These are phyloP conservation scores for Pseudococcus viburni DNA, from an alignment of 2,888 invertebrate genomes.

Conservation along the genomic window DNA sequence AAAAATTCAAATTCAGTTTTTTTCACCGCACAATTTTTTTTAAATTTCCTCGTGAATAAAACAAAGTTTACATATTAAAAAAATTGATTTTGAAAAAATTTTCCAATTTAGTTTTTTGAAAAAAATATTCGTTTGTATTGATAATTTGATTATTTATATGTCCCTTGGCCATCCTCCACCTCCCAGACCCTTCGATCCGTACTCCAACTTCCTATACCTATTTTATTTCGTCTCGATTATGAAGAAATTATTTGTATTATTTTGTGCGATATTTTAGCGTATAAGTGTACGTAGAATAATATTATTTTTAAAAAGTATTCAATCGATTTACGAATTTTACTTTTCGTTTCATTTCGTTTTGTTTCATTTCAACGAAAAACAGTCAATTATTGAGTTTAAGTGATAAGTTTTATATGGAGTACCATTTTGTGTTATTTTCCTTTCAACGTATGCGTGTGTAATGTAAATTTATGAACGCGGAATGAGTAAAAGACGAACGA, in stretches of 20 bases:
- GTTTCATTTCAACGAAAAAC: conserved; percentile 20
- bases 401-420: conserved; percentile 38
- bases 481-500: neutral
- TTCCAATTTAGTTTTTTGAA: too few relatives aligned
- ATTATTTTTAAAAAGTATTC: conserved; percentile 18
- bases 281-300: neutral
- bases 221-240: neutral
- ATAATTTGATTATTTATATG: too few relatives aligned
- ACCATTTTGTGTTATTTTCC: neutral
- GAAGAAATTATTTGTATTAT: neutral
- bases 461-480: too few relatives aligned
- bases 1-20: too few relatives aligned
- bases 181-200: neutral
- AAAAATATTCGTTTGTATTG: too few relatives aligned
- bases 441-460: neutral
- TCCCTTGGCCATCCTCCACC: neutral
- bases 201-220: neutral
- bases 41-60: too few relatives aligned
- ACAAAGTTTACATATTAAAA: too few relatives aligned
- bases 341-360: neutral
- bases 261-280: conserved; percentile 2
- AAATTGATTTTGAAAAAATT: too few relatives aligned
- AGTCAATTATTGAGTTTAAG: conserved; percentile 46
- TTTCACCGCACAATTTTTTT: too few relatives aligned
- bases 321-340: neutral